These are phyloP conservation scores for Rosalia funebris DNA, from an alignment of 2,888 invertebrate genomes.

Conservation along the genomic window DNA sequence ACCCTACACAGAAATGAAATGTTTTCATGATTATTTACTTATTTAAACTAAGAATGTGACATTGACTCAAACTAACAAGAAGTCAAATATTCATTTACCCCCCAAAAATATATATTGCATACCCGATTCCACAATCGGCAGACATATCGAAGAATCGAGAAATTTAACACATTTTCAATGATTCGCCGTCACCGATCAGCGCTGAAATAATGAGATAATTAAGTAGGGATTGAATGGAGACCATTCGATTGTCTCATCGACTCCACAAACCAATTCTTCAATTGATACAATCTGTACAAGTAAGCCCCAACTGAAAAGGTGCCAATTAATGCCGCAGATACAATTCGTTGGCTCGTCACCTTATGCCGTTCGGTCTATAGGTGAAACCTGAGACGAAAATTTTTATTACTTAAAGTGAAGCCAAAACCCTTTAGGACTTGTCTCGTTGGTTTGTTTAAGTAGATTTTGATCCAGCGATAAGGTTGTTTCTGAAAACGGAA, in stretches of 20 bases:
- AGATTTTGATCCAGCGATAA: conserved; percentile 27
- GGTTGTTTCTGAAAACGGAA: conserved; percentile 25
- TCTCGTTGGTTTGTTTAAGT: conserved; percentile 13
- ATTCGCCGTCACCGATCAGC: neutral
- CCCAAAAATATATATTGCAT: no score
- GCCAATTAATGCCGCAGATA: conserved; percentile 20
- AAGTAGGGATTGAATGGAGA: conserved; percentile 24
- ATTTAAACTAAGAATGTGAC: no score
- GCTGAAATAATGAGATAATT: conserved; percentile 29
- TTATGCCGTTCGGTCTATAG: conserved; percentile 1
- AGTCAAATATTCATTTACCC: no score
- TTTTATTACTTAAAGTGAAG: conserved; percentile 18
- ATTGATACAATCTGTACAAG: conserved; percentile 31
- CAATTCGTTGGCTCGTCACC: conserved; percentile 12
- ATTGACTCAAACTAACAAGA: no score
- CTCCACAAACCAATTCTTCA: conserved; percentile 33
- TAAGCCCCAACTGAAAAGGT: conserved; percentile 8
- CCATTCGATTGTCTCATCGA: conserved; percentile 31
- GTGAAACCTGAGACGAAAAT: conserved; percentile 14
- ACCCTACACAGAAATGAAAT: no score
- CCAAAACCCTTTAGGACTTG: conserved; percentile 5
- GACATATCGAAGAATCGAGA: conserved; percentile 5
- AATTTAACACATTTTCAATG: conserved; percentile 22
- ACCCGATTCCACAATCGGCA: conserved; percentile 2
- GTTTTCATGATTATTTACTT: no score